Conservation (phyloP, 2,888 invertebrate genomes). For the Mellilla xanthometata region DNA sequence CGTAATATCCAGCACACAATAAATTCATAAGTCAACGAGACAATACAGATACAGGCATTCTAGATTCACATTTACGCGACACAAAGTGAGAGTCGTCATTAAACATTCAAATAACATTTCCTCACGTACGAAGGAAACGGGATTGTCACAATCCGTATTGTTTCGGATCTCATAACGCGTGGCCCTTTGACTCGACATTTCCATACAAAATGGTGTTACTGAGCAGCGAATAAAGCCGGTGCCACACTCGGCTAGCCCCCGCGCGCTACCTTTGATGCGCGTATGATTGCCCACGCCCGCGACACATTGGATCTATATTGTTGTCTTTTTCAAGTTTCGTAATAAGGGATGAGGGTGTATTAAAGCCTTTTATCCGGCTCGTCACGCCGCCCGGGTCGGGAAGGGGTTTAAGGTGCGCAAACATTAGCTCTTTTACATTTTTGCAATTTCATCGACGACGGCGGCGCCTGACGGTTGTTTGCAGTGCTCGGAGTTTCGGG, state of each 20-base stretch:
- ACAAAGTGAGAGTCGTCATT: conserved; percentile 67
- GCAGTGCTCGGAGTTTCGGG: conserved; percentile 54
- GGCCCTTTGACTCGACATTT: conserved; percentile 74
- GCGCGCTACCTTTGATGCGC: conserved; percentile 78
- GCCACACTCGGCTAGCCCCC: conserved; percentile 76
- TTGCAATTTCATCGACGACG: conserved; percentile 80
- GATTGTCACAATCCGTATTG: conserved; percentile 79
- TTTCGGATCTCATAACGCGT: conserved; percentile 79
- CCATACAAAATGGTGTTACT: conserved; percentile 63
- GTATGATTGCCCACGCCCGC: conserved; percentile 81
- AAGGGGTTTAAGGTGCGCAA: conserved; percentile 82
- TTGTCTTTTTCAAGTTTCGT: conserved; percentile 83
- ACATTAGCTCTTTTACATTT: conserved; percentile 83
- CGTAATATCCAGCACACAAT: conserved; percentile 16
- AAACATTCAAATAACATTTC: conserved; percentile 76
- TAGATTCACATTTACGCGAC: conserved; percentile 47
- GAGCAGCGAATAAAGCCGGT: conserved; percentile 63
- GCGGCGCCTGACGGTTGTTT: conserved; percentile 74
- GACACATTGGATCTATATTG: conserved; percentile 82
- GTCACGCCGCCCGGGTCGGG: conserved; percentile 77
- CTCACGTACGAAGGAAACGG: conserved; percentile 72
- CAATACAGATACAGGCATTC: conserved; percentile 30
- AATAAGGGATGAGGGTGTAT: conserved; percentile 83
- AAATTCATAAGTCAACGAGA: conserved; percentile 26
- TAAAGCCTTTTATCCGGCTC: conserved; percentile 83